Conservation (phyloP, 2,113 vertebrate genomes). For the Cairina moschata region DNA sequence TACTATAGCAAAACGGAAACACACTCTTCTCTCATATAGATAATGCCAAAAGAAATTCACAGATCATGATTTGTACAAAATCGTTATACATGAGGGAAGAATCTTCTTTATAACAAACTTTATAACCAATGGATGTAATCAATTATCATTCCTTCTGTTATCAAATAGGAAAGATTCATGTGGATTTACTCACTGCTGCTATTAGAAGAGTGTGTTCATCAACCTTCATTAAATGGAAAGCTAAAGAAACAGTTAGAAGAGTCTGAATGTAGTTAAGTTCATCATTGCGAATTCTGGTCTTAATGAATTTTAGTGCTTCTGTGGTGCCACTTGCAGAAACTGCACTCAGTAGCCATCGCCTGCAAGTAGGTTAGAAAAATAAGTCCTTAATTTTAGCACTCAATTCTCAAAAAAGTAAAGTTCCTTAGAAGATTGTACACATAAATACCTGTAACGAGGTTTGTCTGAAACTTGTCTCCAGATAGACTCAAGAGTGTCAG, state of each 20-base stretch:
- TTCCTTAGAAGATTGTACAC: not conserved
- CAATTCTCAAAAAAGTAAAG: not conserved
- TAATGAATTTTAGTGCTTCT: conserved; percentile 80
- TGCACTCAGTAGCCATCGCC: conserved; percentile 80
- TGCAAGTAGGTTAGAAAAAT: conserved; percentile 17
- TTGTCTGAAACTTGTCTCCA: conserved; percentile 73
- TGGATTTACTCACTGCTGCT: conserved; percentile 63
- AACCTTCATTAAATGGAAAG: conserved; percentile 73
- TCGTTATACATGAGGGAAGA: not conserved
- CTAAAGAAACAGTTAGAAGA: conserved; percentile 67
- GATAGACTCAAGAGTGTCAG: conserved; percentile 71
- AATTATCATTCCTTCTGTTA: not conserved
- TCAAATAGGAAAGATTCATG: not conserved
- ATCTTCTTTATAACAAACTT: not conserved
- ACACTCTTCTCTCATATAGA: not conserved
- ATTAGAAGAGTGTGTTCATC: conserved; percentile 67
- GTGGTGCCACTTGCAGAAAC: conserved; percentile 71
- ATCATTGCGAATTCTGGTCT: conserved; percentile 69
- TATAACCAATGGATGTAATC: not conserved
- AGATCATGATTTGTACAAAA: not conserved
- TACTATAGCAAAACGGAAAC: not conserved
- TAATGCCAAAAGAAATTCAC: not conserved
- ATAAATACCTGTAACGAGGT: conserved; percentile 46
- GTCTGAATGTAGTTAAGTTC: conserved; percentile 73
- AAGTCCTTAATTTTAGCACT: not conserved